Conservation (phyloP, 2,797 vertebrate genomes). For the Gila robusta region DNA sequence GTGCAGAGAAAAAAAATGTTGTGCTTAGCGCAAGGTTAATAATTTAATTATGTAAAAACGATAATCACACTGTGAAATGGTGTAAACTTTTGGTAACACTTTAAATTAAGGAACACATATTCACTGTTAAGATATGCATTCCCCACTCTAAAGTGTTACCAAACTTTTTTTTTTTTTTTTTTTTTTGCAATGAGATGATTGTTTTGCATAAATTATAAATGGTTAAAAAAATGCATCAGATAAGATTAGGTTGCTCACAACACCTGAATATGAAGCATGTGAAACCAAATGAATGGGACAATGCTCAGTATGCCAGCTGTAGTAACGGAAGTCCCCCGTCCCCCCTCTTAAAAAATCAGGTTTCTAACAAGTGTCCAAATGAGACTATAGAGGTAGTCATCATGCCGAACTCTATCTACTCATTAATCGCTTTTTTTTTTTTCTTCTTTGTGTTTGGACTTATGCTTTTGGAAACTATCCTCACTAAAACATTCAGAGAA, state of each 20-base stretch:
- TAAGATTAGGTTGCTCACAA: not conserved
- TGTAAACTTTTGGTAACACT: not conserved
- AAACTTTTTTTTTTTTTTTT: not conserved
- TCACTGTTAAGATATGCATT: not conserved
- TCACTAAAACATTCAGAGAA: too few relatives aligned
- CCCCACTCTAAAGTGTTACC: not conserved
- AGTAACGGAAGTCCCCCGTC: not conserved
- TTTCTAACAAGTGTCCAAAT: too few relatives aligned
- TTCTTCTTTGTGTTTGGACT: too few relatives aligned
- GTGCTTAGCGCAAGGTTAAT: conserved; percentile 29
- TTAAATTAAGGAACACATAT: not conserved
- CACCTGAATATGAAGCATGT: too few relatives aligned
- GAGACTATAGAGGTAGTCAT: too few relatives aligned
- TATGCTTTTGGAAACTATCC: too few relatives aligned
- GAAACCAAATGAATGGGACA: not conserved
- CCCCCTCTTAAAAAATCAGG: not conserved
- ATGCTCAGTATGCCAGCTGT: not conserved
- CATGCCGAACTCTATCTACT: too few relatives aligned
- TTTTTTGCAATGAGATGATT: not conserved
- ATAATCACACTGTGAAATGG: not conserved
- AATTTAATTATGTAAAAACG: conserved; percentile 30
- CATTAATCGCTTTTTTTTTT: too few relatives aligned
- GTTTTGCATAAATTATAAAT: not conserved
- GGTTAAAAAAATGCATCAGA: not conserved
- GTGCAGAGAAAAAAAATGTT: conserved; percentile 43